phyloP scores from a whole-genome alignment of 2,113 vertebrate genomes.

The Ariopsis seemanni region DNA sequence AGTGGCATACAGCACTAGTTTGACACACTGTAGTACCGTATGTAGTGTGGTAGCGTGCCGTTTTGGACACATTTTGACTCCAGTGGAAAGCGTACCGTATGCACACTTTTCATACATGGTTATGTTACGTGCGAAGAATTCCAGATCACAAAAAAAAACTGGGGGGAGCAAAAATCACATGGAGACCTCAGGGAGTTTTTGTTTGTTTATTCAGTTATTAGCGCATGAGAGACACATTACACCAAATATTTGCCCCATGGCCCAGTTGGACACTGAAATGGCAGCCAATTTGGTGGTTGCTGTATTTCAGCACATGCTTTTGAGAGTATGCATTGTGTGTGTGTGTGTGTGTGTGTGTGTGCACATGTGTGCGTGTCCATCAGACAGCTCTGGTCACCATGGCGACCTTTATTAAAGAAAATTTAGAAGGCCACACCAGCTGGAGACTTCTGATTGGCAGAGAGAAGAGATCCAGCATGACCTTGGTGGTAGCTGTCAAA shows the following conservation, averaged over 20 bases:
- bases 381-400: constrained; percentile 61
- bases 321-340: constrained; percentile 16
- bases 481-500: constrained; percentile 56
- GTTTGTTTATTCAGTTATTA: neutral
- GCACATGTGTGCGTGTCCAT: constrained; percentile 38
- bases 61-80: neutral
- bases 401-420: constrained; percentile 63
- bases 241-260: neutral
- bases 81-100: constrained; percentile 20
- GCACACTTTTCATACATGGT: constrained; percentile 34
- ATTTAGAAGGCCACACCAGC: constrained; percentile 58
- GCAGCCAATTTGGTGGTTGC: neutral
- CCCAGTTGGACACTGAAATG: neutral
- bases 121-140: constrained; percentile 38
- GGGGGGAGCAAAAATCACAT: neutral
- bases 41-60: neutral
- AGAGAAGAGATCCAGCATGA: constrained; percentile 54
- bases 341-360: constrained; percentile 26
- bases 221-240: neutral
- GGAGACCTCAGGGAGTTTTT: neutral
- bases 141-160: neutral
- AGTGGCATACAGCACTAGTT: neutral
- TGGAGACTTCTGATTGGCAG: constrained; percentile 62
- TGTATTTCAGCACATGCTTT: constrained; percentile 2
- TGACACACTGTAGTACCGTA: neutral